Evolutionary conservation across 2,113 vertebrate genomes (phyloP), one percentile per base, ranked within the genome.

Genomic region (Scalopus aquaticus): DNA sequence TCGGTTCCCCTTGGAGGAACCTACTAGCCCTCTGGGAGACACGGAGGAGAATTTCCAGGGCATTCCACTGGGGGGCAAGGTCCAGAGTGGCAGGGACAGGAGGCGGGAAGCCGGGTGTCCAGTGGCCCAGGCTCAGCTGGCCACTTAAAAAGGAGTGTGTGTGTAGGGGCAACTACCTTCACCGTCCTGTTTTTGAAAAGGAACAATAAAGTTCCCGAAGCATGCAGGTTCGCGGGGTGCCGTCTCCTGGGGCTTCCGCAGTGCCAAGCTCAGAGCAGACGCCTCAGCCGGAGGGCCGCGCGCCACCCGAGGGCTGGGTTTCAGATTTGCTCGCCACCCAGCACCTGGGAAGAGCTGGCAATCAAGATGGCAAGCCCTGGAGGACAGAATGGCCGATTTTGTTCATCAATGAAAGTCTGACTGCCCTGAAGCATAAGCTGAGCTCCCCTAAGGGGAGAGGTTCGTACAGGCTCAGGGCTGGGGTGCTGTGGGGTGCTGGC

Each of bases 11-110:
- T 54, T 6, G 30, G 8, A 35, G 60, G 65, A 56, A 13, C 39
- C 32, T 12, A 0, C 6, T 0, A 0, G 67, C 72, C 44, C 26
- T 0, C 0, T 3, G 35, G 74, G 54, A 58, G 76, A 70, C 42
- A 6, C 0, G 0, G 32, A 51, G 35, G 28, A 30, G 56, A 37
- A 32, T 35, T 1, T 60, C 76, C 9, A 13, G 46, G 46, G 46
- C 46, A 49, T 49, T 49, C 9, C 46, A 49, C 9, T 2, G 46
- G 46, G 9, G 46, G 7, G 7, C 46, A 12, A 11, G 46, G 44
- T 9, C 46, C 46, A 49, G 44, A n/a, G 44, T 7, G 44, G 46
- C 46, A 49, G 10, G 46, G 46, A 49, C 46, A 49, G 49, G 51
- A 35, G 51, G 13, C 35, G 3, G 17, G 3, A n/a, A 13, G 39